Percentiles rank a stretch among this genome's conserved stretches.
Conservation (phyloP, 2,113 vertebrate genomes). For the Menidia beryllina region DNA sequence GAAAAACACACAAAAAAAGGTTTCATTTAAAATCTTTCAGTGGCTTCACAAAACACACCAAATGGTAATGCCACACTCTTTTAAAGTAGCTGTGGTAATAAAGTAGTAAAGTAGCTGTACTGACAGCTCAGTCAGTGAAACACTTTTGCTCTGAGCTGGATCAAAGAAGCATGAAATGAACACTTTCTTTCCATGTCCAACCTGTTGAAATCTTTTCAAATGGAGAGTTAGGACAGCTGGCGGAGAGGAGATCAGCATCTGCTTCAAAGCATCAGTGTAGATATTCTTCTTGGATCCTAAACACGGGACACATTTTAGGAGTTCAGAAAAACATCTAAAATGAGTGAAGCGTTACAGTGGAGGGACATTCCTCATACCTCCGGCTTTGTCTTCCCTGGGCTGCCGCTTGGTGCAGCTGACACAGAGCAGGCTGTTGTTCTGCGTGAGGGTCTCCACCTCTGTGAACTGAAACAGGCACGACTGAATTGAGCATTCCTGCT, state of each 20-base stretch:
- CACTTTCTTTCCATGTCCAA: constrained; percentile 50
- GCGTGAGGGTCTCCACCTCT: constrained; percentile 88
- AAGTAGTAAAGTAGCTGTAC: too few species aligned
- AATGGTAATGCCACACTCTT: neutral
- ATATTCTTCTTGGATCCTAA: constrained; percentile 86
- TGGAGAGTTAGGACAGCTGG: constrained; percentile 95
- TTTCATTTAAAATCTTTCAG: neutral
- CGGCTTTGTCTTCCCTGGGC: constrained; percentile 26
- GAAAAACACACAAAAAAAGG: constrained; percentile 24
- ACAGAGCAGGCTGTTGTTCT: constrained; percentile 93
- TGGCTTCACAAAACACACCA: constrained; percentile 5
- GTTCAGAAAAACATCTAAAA: neutral
- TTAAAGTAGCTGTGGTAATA: constrained; percentile 3
- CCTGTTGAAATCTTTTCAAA: constrained; percentile 97
- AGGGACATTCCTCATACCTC: constrained; percentile 45
- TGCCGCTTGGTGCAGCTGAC: constrained; percentile 87
- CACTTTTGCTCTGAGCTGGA: neutral
- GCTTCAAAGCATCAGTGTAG: constrained; percentile 95
- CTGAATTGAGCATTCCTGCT: constrained; percentile 87
- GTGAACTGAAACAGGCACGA: constrained; percentile 94
- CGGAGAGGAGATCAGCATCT: constrained; percentile 93
- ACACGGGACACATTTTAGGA: constrained; percentile 6
- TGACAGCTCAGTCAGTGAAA: constrained; percentile 5
- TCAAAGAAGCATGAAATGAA: neutral
- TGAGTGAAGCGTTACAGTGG: neutral